Base-by-base conservation (phyloP, 2,113 vertebrate genomes). In the Carassius carassius region DNA sequence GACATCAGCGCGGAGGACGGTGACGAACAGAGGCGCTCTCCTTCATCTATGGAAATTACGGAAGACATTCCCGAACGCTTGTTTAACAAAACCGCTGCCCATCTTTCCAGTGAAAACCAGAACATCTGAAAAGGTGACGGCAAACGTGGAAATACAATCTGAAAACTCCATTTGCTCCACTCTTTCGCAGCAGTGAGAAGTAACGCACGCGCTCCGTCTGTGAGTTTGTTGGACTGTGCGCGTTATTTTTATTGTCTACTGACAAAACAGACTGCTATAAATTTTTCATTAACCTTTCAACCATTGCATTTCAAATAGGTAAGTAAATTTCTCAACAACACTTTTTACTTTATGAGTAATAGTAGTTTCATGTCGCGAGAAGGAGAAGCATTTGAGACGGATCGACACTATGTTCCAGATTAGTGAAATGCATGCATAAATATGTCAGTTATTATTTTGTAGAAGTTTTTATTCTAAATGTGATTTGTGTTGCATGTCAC, bases 131-230 rank as follows among this genome's bases (percentile, higher is more conserved):
- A 82, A 63, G 89, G 88, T 88, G 86, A 89, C 76, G 41, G 90
- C 63, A 87, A 86, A 89, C 62, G 88, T 93, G 94, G 94, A 94
- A 95, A 95, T 95, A 95, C 92, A 94, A 94, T 94, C 93, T 94
- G 92, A 91, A 90, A 93, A 91, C 93, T 94, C 93, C 92, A 94
- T 95, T 95, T 92, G 91, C 90, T 63, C 79, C 70, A 73, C 86
- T 86, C 65, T 78, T 88, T 81, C 84, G 62, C 77, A 76, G 77
- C 67, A 77, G 44, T 29, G 47, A 82, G 51, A 76, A 49, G 84
- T 69, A 17, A 58, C 54, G 51, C 63, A 82, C 37, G 76, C 82
- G 19, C 80, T 51, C 72, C 69, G 35, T 78, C 73, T 81, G 76
- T 81, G 80, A 65, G 86, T 89, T 92, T 90, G 86, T 81, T 78